These are phyloP conservation scores for Anseranas semipalmata DNA, from an alignment of 2,113 vertebrate species.

Conservation along the genomic window DNA sequence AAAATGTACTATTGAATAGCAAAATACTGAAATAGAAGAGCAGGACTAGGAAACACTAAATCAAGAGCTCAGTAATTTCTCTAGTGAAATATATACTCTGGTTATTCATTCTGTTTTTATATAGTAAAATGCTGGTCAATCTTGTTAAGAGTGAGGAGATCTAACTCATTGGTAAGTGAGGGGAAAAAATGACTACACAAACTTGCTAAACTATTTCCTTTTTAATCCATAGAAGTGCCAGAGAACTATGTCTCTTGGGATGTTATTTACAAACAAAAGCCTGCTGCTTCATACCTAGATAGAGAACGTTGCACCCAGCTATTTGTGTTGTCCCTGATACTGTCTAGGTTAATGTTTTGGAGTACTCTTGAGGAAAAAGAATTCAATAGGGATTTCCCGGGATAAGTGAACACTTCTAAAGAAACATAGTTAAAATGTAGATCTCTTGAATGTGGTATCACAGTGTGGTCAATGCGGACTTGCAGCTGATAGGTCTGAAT, in stretches of 20 bases:
- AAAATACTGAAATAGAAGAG: not conserved
- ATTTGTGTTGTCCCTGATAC: not conserved
- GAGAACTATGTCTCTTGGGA: not conserved
- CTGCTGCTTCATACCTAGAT: not conserved
- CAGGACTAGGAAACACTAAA: not conserved
- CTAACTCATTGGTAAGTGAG: not conserved
- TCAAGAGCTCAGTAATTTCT: not conserved
- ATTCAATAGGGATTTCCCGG: not conserved
- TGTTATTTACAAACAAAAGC: not conserved
- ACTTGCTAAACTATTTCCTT: not conserved
- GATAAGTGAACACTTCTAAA: not conserved
- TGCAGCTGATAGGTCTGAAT: not conserved
- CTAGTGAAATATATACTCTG: not conserved
- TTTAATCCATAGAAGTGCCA: not conserved
- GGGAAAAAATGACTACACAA: not conserved
- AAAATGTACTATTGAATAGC: not conserved
- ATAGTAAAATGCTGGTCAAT: not conserved
- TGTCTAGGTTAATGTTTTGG: not conserved
- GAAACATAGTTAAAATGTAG: not conserved
- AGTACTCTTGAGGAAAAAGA: not conserved
- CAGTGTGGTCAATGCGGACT: not conserved
- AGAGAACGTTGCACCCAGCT: not conserved
- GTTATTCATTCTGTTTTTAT: not conserved
- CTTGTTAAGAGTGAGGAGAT: not conserved
- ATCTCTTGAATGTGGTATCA: not conserved